phyloP scores from a whole-genome alignment of 92 coral and sea anemone genomes.

The Siderastrea siderea region DNA sequence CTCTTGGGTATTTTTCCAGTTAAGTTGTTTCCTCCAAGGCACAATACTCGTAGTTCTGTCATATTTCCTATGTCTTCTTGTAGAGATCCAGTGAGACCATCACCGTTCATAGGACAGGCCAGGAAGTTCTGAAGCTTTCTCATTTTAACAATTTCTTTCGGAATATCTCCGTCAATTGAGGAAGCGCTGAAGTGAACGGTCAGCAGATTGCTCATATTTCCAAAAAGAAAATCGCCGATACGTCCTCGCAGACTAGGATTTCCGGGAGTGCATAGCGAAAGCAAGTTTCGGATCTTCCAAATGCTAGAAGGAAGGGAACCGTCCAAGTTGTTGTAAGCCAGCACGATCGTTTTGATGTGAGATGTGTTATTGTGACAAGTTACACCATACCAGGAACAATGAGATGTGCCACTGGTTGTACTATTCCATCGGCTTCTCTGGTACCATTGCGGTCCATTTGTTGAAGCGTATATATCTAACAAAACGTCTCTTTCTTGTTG shows the following conservation, averaged over 20 bases:
- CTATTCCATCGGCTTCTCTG: conserved; percentile 43
- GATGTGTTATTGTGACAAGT: conserved; percentile 57
- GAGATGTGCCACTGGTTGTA: conserved; percentile 45
- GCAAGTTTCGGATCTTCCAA: conserved; percentile 71
- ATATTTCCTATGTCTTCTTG: conserved; percentile 70
- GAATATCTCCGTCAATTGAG: conserved; percentile 41
- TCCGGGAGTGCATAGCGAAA: conserved; percentile 59
- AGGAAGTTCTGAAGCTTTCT: conserved; percentile 49
- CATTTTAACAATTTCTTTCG: conserved; percentile 40
- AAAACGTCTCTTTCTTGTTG: conserved; percentile 63
- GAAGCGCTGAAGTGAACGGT: conserved; percentile 23
- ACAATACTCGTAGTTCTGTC: conserved; percentile 48
- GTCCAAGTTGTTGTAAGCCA: conserved; percentile 58
- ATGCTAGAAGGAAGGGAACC: conserved; percentile 64
- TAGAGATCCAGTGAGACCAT: conserved; percentile 58
- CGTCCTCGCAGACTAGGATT: conserved; percentile 51
- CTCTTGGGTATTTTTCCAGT: conserved; percentile 68
- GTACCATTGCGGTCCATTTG: conserved; percentile 70
- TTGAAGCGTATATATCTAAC: conserved; percentile 55
- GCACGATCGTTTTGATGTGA: conserved; percentile 55
- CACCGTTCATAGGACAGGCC: conserved; percentile 46
- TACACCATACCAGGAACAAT: conserved; percentile 69
- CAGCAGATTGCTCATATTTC: conserved; percentile 63
- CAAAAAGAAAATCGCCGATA: conserved; percentile 48
- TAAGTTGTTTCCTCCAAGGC: conserved; percentile 65